Conservation (phyloP, 2,888 invertebrate genomes). For the Podotricha telesiphe region DNA sequence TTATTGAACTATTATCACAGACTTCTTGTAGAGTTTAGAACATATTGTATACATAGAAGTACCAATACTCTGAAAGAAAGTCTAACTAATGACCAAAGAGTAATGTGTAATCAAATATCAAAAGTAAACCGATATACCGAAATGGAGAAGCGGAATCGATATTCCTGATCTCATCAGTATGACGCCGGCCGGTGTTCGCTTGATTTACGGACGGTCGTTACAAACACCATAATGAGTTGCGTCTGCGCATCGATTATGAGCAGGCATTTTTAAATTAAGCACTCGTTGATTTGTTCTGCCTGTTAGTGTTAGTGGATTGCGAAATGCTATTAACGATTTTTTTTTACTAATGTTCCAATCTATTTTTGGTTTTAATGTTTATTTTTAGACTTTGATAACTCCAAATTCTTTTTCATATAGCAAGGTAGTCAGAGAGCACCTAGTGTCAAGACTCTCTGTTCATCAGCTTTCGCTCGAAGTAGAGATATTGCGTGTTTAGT, state of each 20-base stretch:
- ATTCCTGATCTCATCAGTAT: slow-evolving; percentile 59
- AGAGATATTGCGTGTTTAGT: no score
- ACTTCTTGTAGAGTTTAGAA: background rate
- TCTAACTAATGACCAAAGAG: slow-evolving; percentile 40
- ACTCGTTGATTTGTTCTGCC: slow-evolving; percentile 52
- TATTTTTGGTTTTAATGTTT: slow-evolving; percentile 27
- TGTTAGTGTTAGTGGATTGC: slow-evolving; percentile 43
- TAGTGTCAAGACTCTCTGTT: no score
- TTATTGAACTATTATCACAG: background rate
- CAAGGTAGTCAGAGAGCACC: no score
- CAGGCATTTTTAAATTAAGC: slow-evolving; percentile 71
- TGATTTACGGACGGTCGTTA: slow-evolving; percentile 79
- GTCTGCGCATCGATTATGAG: slow-evolving; percentile 66
- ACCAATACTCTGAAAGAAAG: slow-evolving; percentile 29
- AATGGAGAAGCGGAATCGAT: slow-evolving; percentile 61
- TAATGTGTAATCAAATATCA: slow-evolving; percentile 48
- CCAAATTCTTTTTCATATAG: no score
- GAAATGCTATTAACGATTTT: slow-evolving; percentile 42
- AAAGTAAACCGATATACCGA: slow-evolving; percentile 49
- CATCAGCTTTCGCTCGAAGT: no score
- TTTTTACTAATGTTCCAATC: slow-evolving; percentile 8
- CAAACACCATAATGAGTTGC: slow-evolving; percentile 75
- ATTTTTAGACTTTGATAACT: background rate
- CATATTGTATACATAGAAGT: background rate
- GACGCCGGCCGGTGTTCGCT: slow-evolving; percentile 76